Percentiles rank a stretch among this genome's conserved stretches.
These are phyloP conservation scores for Cheilosia variabilis DNA, from an alignment of 2,888 invertebrate genomes.

Conservation along the genomic window DNA sequence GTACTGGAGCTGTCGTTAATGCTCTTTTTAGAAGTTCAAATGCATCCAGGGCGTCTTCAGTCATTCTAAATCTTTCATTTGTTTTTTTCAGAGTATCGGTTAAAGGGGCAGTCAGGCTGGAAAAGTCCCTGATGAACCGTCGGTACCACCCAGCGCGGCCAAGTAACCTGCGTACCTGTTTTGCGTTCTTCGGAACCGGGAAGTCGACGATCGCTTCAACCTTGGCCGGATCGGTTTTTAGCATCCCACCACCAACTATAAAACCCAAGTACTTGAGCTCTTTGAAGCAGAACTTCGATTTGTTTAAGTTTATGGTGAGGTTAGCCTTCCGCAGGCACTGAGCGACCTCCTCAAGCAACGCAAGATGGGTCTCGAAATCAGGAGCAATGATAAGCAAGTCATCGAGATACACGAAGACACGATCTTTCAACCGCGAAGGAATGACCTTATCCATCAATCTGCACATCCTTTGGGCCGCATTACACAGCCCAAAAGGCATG, in stretches of 20 bases:
- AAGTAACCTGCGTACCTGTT: conserved; percentile 67
- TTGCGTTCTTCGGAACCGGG: conserved; percentile 35
- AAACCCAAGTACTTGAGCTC: conserved; percentile 57
- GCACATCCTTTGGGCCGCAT: conserved; percentile 66
- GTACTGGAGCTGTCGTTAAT: conserved; percentile 56
- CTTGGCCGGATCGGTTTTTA: conserved; percentile 56
- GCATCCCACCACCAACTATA: conserved; percentile 12
- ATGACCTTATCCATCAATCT: conserved; percentile 54
- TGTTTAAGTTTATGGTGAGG: conserved; percentile 49
- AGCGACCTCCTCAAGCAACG: conserved; percentile 47
- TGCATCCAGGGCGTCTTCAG: conserved; percentile 29
- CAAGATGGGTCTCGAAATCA: conserved; percentile 44
- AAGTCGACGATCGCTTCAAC: conserved; percentile 46
- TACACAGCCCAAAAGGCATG: conserved; percentile 66
- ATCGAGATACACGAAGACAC: conserved; percentile 36
- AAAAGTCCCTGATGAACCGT: conserved; percentile 56
- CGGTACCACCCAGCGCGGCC: conserved; percentile 66
- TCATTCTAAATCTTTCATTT: conserved; percentile 34
- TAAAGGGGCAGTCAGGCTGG: conserved; percentile 35
- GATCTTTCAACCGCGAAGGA: conserved; percentile 33
- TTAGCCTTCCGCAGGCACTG: conserved; percentile 42
- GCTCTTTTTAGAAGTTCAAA: conserved; percentile 48
- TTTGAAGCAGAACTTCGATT: conserved; percentile 52
- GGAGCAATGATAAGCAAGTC: conserved; percentile 48
- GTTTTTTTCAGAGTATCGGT: conserved; percentile 42